Conservation (phyloP, 1,140 invertebrate genomes). For the Pissodes strobi region DNA sequence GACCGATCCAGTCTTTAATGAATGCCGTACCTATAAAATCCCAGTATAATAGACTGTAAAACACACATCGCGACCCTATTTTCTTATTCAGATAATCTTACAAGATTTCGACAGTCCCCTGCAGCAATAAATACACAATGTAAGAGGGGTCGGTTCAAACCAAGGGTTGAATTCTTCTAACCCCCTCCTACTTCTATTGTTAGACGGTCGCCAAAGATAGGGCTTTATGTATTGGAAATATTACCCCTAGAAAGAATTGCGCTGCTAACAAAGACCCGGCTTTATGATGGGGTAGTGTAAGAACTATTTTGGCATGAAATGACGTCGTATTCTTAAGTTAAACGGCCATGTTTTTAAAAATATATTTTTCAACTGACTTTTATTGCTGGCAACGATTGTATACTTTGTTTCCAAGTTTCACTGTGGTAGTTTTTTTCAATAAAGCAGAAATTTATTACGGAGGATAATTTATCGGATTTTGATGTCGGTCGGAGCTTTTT, state of each 20-base stretch:
- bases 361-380: slow-evolving; percentile 37
- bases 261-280: slow-evolving; percentile 2
- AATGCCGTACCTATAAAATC: too few relatives aligned
- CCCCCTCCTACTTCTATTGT: slow-evolving; percentile 24
- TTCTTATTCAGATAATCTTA: slow-evolving; percentile 30
- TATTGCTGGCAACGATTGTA: slow-evolving; percentile 28
- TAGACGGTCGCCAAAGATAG: slow-evolving; percentile 29
- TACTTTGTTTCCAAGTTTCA: slow-evolving; percentile 19
- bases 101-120: slow-evolving; percentile 29
- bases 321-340: slow-evolving; percentile 35
- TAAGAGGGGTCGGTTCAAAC: slow-evolving; percentile 26
- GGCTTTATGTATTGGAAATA: slow-evolving; percentile 50
- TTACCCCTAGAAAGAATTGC: slow-evolving; percentile 45
- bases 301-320: slow-evolving; percentile 19
- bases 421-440: not conserved
- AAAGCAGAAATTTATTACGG: slow-evolving; percentile 2
- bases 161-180: slow-evolving; percentile 41
- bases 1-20: too few relatives aligned
- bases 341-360: slow-evolving; percentile 35
- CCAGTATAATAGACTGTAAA: too few relatives aligned
- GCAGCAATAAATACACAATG: slow-evolving; percentile 27
- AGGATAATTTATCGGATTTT: not conserved
- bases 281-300: slow-evolving; percentile 23
- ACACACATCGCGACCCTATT: not conserved
- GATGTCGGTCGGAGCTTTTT: too few relatives aligned